phyloP scores from a whole-genome alignment of 2,888 invertebrate species.

The Ormyrus rosae region DNA sequence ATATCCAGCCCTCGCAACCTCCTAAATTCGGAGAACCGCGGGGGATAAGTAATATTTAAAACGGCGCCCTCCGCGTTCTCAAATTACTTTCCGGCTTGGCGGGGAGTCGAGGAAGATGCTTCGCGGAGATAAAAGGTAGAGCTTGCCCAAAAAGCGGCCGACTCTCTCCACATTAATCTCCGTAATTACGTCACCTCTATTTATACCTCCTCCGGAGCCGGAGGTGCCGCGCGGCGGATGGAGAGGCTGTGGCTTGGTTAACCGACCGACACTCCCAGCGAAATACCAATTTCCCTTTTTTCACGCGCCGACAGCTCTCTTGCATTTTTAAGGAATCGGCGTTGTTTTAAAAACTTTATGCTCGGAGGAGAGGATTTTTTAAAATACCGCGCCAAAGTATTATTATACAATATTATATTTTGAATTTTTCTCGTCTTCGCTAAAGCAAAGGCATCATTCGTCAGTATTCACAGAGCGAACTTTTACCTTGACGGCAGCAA shows the following conservation, averaged over 20 bases:
- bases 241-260: neutral
- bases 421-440: too few species aligned
- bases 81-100: slow-evolving; percentile 69
- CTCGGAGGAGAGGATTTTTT: too few species aligned
- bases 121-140: slow-evolving; percentile 63
- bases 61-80: slow-evolving; percentile 64
- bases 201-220: slow-evolving; percentile 59
- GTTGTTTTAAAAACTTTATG: too few species aligned
- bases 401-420: too few species aligned
- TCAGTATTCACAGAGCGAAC: too few species aligned
- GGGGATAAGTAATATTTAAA: slow-evolving; percentile 72
- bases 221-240: neutral
- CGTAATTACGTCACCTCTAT: slow-evolving; percentile 72
- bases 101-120: slow-evolving; percentile 54
- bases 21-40: slow-evolving; percentile 49
- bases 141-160: slow-evolving; percentile 60
- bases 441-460: too few species aligned
- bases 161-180: slow-evolving; percentile 68
- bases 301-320: neutral
- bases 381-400: too few species aligned
- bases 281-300: slow-evolving; percentile 35
- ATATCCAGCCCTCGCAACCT: slow-evolving; percentile 5
- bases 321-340: too few species aligned
- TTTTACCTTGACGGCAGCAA: too few species aligned
- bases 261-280: slow-evolving; percentile 13